Conservation (phyloP, 2,797 vertebrate species). For the Oryzias dopingdopingensis region DNA sequence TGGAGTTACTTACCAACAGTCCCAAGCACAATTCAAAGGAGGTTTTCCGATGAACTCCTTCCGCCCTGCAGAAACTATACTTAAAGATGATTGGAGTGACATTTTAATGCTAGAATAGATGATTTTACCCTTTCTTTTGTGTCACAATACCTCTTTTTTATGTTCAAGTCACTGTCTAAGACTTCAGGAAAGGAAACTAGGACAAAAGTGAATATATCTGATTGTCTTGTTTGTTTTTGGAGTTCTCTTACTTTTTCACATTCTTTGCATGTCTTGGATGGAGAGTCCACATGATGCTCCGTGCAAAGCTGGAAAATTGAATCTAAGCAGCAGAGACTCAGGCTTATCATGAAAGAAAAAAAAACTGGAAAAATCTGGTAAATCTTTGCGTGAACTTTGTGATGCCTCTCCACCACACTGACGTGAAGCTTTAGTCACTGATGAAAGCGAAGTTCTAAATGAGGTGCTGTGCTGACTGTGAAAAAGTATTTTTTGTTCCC, state of each 20-base stretch:
- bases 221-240: constrained; percentile 45
- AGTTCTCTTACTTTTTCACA: constrained; percentile 30
- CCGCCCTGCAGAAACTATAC: no score
- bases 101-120: constrained; percentile 47
- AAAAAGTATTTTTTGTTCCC: constrained; percentile 15
- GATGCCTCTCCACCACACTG: constrained; percentile 26
- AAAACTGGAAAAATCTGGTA: constrained; percentile 39
- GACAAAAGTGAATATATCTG: constrained; percentile 66
- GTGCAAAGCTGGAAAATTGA: constrained; percentile 51
- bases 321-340: constrained; percentile 42
- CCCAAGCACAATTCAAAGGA: no score
- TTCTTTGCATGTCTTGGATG: constrained; percentile 60
- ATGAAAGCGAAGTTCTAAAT: constrained; percentile 17
- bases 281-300: constrained; percentile 53
- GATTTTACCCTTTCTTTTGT: constrained; percentile 39
- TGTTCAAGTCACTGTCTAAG: constrained; percentile 61
- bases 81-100: no score
- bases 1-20: no score
- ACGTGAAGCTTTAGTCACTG: constrained; percentile 35
- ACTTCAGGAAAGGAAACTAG: constrained; percentile 56
- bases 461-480: constrained; percentile 5
- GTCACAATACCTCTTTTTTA: constrained; percentile 45
- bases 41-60: no score
- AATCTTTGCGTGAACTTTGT: constrained; percentile 12
- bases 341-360: constrained; percentile 38